Evolutionary conservation across 1,140 invertebrate genomes (phyloP), one percentile per base, ranked within the genome.

Genomic region (Cyclina sinensis): DNA sequence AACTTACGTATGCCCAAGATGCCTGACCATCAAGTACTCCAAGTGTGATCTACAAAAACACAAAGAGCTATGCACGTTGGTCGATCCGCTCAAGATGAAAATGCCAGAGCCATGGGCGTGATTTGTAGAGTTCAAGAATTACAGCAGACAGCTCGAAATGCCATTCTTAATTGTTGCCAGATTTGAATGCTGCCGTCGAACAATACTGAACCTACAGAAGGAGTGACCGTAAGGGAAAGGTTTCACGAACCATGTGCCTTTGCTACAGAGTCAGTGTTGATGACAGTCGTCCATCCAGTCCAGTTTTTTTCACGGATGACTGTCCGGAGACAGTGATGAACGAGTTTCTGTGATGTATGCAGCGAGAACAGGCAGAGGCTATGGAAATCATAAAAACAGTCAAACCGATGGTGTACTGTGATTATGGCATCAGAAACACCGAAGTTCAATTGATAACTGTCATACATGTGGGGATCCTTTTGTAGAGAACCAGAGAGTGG

Each of bases 121-220:
- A 14, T 62, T 62, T 62, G 57, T 62, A 14, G 14, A 24, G 21
- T 62, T 62, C 57, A 62, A 27, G 24, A 62, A 62, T 24, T 14
- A 62, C 57, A 27, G n/a, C n/a, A 62, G 27, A 27, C 57, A 62
- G 24, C 57, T 62, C 1, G 57, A 62, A 14, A 62, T 62, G 57
- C 57, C 57, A 4, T 62, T 62, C 57, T 1, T 62, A 14, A 62
- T 62, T 62, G 57, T 62, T 62, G 57, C 57, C 57, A 62, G 57
- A 27, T 62, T 62, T 27, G 57, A 62, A 14, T 62, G 57, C 57
- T 62, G 1, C 57, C 57, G 57, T 4, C 57, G 57, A 1, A 21
- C 57, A 1, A 27, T n/a, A 5, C 5, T 14, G 57, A 62, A 14
- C 57, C 57, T 14, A 62, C 57, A 62, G 57, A 62, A 62, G 57